Conservation (phyloP, 2,797 vertebrate species). For the Coilia nasus region DNA sequence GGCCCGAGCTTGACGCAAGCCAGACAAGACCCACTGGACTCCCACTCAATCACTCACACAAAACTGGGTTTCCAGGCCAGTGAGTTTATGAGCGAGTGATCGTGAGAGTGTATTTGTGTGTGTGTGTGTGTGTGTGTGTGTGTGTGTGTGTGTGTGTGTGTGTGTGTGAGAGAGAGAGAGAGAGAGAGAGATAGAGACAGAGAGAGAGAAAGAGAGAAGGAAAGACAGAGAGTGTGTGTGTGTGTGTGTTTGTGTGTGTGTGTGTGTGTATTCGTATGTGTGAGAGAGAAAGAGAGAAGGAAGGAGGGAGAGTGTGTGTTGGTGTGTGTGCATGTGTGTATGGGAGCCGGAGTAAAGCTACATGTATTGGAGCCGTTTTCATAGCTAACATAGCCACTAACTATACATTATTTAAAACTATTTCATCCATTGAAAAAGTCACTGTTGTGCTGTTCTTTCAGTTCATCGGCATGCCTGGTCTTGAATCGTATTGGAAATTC, state of each 20-base stretch:
- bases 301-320: too few relatives aligned
- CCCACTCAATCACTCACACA: constrained; percentile 36
- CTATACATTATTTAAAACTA: background rate
- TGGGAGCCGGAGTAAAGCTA: background rate
- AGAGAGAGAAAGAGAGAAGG: too few relatives aligned
- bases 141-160: background rate
- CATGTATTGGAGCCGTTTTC: background rate
- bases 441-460: background rate
- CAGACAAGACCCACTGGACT: constrained; percentile 31
- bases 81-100: background rate
- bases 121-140: background rate
- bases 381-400: background rate
- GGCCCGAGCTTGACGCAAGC: constrained; percentile 11
- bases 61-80: constrained; percentile 45
- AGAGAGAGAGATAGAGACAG: too few relatives aligned
- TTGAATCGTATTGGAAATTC: background rate
- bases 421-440: background rate
- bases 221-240: too few relatives aligned
- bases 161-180: background rate
- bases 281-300: background rate
- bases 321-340: background rate
- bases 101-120: too few relatives aligned
- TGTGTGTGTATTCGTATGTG: background rate
- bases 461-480: background rate
- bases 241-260: background rate